Evolutionary conservation across 2,797 vertebrate genomes (phyloP).

Genomic region (Zenarchopterus dispar): DNA sequence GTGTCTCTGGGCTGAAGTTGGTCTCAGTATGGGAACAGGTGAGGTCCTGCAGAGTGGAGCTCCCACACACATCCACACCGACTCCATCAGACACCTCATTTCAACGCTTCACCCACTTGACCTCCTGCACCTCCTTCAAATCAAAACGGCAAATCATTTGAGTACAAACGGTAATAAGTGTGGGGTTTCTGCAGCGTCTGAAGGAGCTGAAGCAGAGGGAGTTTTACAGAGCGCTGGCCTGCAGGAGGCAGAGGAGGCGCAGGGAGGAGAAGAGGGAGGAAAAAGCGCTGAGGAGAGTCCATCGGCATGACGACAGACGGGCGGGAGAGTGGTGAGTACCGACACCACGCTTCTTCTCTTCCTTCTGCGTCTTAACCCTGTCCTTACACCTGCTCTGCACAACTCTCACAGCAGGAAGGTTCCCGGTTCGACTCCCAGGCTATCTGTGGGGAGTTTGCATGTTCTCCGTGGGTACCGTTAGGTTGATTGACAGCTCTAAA

Average conservation of each 20-base stretch:
- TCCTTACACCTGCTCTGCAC: not conserved
- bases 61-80: not conserved
- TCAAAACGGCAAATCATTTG: not conserved
- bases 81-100: constrained; percentile 1
- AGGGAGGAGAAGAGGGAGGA: constrained; percentile 67
- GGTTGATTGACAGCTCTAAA: no score
- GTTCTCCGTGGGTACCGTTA: no score
- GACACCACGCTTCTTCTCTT: not conserved
- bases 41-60: constrained; percentile 17
- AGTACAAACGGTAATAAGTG: not conserved
- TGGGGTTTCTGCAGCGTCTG: constrained; percentile 60
- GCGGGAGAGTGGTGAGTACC: constrained; percentile 57
- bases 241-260: constrained; percentile 71
- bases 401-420: no score
- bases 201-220: constrained; percentile 80
- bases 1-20: constrained; percentile 69
- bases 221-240: constrained; percentile 73
- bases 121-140: constrained; percentile 13
- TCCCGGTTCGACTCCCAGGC: no score
- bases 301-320: constrained; percentile 54
- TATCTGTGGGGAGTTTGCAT: no score
- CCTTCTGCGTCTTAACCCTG: not conserved
- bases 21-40: constrained; percentile 28
- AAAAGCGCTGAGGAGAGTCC: constrained; percentile 55
- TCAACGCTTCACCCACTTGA: not conserved